Evolutionary conservation across 2,113 vertebrate species (phyloP).

Genomic region (Sialia sialis): DNA sequence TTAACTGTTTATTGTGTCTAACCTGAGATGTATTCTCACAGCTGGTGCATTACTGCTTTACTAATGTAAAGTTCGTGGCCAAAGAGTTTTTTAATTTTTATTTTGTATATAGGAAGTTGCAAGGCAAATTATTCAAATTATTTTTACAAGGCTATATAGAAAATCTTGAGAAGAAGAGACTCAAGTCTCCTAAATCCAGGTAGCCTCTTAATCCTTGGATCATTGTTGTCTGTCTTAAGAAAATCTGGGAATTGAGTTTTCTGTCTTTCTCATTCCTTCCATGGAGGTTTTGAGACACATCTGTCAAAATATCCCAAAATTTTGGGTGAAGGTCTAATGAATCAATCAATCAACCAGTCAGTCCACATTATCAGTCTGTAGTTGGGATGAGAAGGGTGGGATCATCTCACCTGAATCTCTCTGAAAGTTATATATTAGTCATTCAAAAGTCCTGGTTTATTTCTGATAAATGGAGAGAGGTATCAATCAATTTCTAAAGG

Average conservation of each 20-base stretch:
- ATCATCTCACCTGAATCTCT: neutral
- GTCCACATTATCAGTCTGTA: neutral
- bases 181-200: neutral
- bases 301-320: neutral
- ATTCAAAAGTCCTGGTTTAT: neutral
- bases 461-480: neutral
- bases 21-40: neutral
- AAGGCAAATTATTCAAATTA: neutral
- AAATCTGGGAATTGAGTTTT: neutral
- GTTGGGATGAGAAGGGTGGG: neutral
- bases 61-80: neutral
- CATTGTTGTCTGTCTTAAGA: neutral
- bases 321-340: neutral
- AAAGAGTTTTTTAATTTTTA: neutral
- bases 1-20: neutral
- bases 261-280: neutral
- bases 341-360: fast-evolving
- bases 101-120: neutral
- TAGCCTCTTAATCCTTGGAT: neutral
- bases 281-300: neutral
- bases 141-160: neutral
- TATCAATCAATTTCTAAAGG: neutral
- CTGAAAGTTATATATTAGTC: neutral
- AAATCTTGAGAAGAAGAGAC: neutral
- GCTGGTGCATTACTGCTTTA: neutral